Evolutionary conservation across 2,797 vertebrate genomes (phyloP), one percentile per base, ranked within the genome.

Genomic region (Epinephelus coioides): DNA sequence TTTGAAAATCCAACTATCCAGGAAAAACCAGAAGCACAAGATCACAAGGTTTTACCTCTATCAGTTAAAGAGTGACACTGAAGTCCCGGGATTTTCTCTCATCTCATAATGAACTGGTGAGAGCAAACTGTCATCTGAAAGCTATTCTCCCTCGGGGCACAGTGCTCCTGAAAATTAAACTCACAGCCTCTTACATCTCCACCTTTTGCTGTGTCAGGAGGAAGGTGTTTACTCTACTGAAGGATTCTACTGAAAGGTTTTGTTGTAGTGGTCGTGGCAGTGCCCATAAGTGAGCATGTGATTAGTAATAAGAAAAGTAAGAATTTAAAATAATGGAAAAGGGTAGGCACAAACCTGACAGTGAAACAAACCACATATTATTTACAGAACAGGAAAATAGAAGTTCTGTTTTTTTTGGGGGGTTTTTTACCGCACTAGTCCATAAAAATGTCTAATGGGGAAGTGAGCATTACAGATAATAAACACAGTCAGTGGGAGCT

Each of bases 61-160:
- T 40, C 0, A 8, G 21, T 5, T 69, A 9, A 57, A 56, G 74
- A 63, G n/a, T 40, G 2, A 3, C 8, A 61, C 54, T 1, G 49
- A 68, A 69, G 30, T 6, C 9, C 54, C 0, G 6, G 23, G 51
- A 70, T 46, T 79, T 85, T 65, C 60, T 63, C 34, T 44, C 7
- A 5, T 68, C 53, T 70, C 70, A 53, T 8, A 12, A 49, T 59
- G 47, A 73, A 64, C 27, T 2, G 54, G 47, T 66, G 38, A 51
- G 17, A 76, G n/a, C 46, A 59, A 56, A 54, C 19, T 43, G 56
- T 71, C 19, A 73, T 51, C 1, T 73, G 49, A 63, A 57, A 60
- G 27, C 27, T 61, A 7, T 18, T 23, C 15, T 34, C 38, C 70
- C 71, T 60, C 34, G 19, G 57, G 77, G 50, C 17, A 10, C 38